Conservation (phyloP, 2,797 vertebrate genomes). For the Iguana delicatissima region DNA sequence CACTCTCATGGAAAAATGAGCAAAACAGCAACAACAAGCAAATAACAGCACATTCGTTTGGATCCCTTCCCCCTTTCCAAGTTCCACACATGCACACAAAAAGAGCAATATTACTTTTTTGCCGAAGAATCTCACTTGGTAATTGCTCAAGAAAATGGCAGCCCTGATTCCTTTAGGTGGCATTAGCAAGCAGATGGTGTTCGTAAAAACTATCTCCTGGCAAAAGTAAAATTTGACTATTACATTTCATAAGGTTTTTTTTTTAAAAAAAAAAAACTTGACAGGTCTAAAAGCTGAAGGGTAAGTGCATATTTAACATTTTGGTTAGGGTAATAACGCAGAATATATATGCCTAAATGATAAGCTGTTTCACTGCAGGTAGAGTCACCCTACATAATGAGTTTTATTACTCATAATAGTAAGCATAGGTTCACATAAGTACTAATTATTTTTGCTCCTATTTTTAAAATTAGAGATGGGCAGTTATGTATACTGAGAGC, state of each 20-base stretch:
- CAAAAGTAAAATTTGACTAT: slow-evolving; percentile 59
- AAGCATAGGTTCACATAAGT: slow-evolving; percentile 1
- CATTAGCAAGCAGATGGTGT: slow-evolving; percentile 54
- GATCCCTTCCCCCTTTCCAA: slow-evolving; percentile 28
- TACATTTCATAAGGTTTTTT: slow-evolving; percentile 53
- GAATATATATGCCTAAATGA: slow-evolving; percentile 41
- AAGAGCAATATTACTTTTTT: slow-evolving; percentile 30
- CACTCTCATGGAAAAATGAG: slow-evolving; percentile 60
- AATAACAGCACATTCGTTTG: slow-evolving; percentile 66
- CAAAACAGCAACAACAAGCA: slow-evolving; percentile 68
- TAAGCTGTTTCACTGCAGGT: slow-evolving; percentile 26
- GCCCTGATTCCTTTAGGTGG: slow-evolving; percentile 52
- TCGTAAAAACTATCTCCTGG: slow-evolving; percentile 50
- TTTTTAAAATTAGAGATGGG: background rate
- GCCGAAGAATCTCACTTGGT: background rate
- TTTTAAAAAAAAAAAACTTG: slow-evolving; percentile 10
- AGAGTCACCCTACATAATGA: slow-evolving; percentile 24
- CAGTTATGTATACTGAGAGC: background rate
- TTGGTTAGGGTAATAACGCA: slow-evolving; percentile 35
- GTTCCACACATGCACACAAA: background rate
- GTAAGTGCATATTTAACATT: slow-evolving; percentile 49
- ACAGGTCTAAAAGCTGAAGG: slow-evolving; percentile 55
- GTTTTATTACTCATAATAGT: background rate
- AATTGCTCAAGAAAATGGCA: slow-evolving; percentile 60
- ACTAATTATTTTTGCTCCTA: background rate